A percentile compares a stretch with the other conserved stretches of the same genome.
Conservation (phyloP, 1,140 invertebrate genomes). For the Zaprionus camerounensis region DNA sequence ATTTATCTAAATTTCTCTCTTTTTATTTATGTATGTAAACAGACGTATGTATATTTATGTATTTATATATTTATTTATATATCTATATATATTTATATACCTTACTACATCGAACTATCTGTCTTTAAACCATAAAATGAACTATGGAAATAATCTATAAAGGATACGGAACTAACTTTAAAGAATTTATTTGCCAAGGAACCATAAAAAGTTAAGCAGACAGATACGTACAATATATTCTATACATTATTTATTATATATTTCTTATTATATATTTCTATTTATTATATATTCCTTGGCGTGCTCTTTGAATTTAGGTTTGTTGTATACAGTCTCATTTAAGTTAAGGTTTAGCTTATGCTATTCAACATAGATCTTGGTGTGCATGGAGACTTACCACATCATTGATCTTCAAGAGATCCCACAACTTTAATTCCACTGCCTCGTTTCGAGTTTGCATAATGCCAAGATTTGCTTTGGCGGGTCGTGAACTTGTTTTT, state of each 20-base stretch:
- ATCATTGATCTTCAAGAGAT: not conserved
- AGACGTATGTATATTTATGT: no score
- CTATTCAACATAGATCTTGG: no score
- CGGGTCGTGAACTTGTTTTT: constrained; percentile 40
- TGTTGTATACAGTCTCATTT: no score
- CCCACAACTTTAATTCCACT: not conserved
- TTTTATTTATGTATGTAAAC: not conserved
- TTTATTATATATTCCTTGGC: no score
- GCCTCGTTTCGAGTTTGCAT: not conserved
- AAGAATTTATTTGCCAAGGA: not conserved
- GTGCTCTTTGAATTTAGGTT: no score
- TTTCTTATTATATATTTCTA: no score
- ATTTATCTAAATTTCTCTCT: no score
- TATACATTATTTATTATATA: no score
- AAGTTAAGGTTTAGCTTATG: no score
- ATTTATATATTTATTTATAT: not conserved
- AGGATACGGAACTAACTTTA: not conserved
- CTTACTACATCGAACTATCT: not conserved
- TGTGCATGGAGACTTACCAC: not conserved
- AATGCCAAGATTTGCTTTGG: constrained; percentile 9
- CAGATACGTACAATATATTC: no score
- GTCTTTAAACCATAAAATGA: no score
- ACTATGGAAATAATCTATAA: no score
- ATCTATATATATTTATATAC: not conserved
- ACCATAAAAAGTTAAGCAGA: not conserved